Percentiles rank a stretch among this genome's conserved stretches.
phyloP scores from a whole-genome alignment of 2,888 invertebrate genomes.

The Andrena trimmerana region DNA sequence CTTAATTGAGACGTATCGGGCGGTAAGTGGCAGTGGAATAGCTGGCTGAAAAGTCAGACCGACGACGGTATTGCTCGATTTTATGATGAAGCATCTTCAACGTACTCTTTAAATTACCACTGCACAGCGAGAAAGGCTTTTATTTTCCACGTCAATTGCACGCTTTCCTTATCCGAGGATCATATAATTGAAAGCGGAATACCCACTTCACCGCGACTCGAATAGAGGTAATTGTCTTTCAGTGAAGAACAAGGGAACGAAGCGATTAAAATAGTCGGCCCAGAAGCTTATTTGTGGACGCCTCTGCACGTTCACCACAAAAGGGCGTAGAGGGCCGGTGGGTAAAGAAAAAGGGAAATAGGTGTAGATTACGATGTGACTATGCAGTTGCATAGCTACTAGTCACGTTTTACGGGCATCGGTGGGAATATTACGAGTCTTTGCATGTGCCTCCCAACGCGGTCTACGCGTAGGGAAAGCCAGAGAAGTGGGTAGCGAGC shows the following conservation, averaged over 20 bases:
- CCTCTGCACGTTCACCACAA: slow-evolving; percentile 9
- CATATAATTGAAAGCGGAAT: slow-evolving; percentile 8
- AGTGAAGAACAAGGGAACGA: neutral
- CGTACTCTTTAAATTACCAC: neutral
- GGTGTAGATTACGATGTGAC: slow-evolving; percentile 17
- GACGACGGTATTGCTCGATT: neutral
- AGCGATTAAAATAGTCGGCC: slow-evolving; percentile 37
- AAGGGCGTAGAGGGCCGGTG: slow-evolving; percentile 21
- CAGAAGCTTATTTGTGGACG: slow-evolving; percentile 41
- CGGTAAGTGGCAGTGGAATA: slow-evolving; percentile 76
- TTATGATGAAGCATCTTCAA: neutral
- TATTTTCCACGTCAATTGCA: neutral
- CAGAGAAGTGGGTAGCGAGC: slow-evolving; percentile 34
- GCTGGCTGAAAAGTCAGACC: slow-evolving; percentile 69
- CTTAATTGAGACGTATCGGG: slow-evolving; percentile 81
- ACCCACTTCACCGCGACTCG: neutral
- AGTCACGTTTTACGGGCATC: slow-evolving; percentile 60
- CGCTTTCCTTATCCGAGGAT: neutral
- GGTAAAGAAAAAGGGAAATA: slow-evolving; percentile 17
- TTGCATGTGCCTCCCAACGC: slow-evolving; percentile 45
- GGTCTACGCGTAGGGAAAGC: slow-evolving; percentile 41
- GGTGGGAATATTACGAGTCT: slow-evolving; percentile 66
- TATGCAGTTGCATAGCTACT: slow-evolving; percentile 35
- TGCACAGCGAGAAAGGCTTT: neutral
- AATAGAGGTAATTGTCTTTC: slow-evolving; percentile 1